These are phyloP conservation scores for Parazoanthus atlanticus DNA, from an alignment of 92 coral and sea anemone genomes.

Conservation along the genomic window DNA sequence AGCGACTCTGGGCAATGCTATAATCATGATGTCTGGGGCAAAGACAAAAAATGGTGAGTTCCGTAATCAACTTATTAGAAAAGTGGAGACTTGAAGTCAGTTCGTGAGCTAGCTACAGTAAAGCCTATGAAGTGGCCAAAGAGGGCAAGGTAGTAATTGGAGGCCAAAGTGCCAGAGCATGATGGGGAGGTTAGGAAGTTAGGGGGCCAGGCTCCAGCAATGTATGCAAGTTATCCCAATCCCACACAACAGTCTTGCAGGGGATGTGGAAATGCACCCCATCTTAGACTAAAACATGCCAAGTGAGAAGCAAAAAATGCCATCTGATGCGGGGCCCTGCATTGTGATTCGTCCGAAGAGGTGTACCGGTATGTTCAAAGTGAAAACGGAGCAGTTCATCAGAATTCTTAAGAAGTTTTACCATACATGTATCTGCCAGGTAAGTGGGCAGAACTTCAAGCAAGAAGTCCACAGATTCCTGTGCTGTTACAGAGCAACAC, in stretches of 20 bases:
- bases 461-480: too few species aligned
- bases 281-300: slow-evolving; percentile 9
- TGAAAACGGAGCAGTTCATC: too few species aligned
- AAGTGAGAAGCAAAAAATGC: slow-evolving; percentile 24
- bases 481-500: too few species aligned
- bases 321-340: slow-evolving; percentile 32
- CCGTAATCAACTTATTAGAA: slow-evolving; percentile 42
- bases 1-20: slow-evolving; percentile 30
- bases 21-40: slow-evolving; percentile 43
- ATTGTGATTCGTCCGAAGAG: too few species aligned
- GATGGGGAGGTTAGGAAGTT: slow-evolving; percentile 42
- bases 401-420: too few species aligned
- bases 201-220: slow-evolving; percentile 42
- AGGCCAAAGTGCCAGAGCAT: slow-evolving; percentile 16
- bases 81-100: slow-evolving; percentile 36
- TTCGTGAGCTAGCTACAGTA: slow-evolving; percentile 22
- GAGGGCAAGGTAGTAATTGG: slow-evolving; percentile 38
- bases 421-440: too few species aligned
- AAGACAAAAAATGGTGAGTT: slow-evolving; percentile 54
- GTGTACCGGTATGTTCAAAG: too few species aligned
- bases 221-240: too few species aligned
- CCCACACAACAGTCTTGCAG: not conserved
- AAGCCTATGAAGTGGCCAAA: slow-evolving; percentile 14
- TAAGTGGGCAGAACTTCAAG: too few species aligned
- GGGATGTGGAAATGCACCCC: slow-evolving; percentile 24